These are phyloP conservation scores for Oryzias melastigma DNA, from an alignment of 2,113 vertebrate species.

Conservation along the genomic window DNA sequence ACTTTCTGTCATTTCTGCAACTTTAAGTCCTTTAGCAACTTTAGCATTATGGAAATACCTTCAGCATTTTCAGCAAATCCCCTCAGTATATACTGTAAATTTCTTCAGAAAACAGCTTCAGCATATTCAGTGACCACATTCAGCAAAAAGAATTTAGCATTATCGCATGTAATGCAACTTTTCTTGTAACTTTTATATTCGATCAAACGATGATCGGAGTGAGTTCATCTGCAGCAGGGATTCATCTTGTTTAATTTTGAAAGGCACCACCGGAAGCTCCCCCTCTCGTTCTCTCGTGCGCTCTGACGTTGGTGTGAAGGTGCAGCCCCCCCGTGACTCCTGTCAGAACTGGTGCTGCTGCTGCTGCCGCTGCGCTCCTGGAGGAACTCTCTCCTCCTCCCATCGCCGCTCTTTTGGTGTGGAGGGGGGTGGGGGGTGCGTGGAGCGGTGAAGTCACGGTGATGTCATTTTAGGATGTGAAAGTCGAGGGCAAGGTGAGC, in stretches of 20 bases:
- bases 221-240: background rate
- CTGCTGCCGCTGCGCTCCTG: slow-evolving; percentile 66
- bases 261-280: slow-evolving; percentile 41
- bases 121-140: too few species aligned
- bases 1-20: too few species aligned
- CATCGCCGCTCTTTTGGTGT: slow-evolving; percentile 64
- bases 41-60: too few species aligned
- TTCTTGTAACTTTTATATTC: too few species aligned
- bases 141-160: too few species aligned
- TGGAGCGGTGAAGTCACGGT: slow-evolving; percentile 81
- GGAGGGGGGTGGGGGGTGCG: slow-evolving; percentile 19
- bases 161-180: too few species aligned
- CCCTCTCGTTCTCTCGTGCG: background rate
- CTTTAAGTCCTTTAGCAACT: too few species aligned
- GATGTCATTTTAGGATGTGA: slow-evolving; percentile 84
- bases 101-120: too few species aligned
- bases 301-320: slow-evolving; percentile 45
- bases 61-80: too few species aligned
- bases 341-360: slow-evolving; percentile 64
- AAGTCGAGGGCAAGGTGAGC: slow-evolving; percentile 80
- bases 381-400: slow-evolving; percentile 50
- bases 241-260: slow-evolving; percentile 54
- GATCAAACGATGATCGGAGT: background rate
- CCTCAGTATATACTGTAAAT: too few species aligned
- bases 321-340: slow-evolving; percentile 57